Base-by-base conservation (phyloP, 2,113 vertebrate genomes). In the Gnathonemus longibarbis region DNA sequence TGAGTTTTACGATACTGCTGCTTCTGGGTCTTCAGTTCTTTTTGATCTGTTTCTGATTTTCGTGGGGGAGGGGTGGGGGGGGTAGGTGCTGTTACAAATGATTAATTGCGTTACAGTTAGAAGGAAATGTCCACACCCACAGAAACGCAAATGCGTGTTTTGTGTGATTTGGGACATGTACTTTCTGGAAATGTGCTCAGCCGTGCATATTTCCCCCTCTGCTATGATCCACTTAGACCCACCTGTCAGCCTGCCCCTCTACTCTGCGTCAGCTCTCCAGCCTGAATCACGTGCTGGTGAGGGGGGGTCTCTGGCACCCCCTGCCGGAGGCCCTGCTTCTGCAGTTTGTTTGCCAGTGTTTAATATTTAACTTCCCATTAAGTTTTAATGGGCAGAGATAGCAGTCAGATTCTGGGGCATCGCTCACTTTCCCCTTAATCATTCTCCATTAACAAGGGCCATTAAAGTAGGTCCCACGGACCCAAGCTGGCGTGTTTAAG, bases 351-450 rank as follows among this genome's bases (percentile, higher is more conserved):
- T 84, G 90, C 90, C 27, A 91, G 90, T 52, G 42, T 91, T 95
- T 90, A 94, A 96, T 95, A 95, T 95, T 96, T 95, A 89, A 95
- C 95, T 91, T 90, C 90, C 94, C 92, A 92, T 94, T 95, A 94
- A 90, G 88, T 91, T 83, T 91, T 93, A 94, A 95, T 94, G 93
- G 91, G 91, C 90, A 90, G 46, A 90, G 89, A 85, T 52, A 70
- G 87, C 91, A 90, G 15, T 49, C 88, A 53, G 84, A 27, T 88
- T n/a, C 52, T 90, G 15, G 27, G 62, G 87, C 88, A 9, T 87
- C 49, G 83, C 58, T 53, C 7, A 5, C 27, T 31, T 90, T 66
- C 66, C 85, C 87, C 7, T 15, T 46, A 88, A 48, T 50, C 46
- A 50, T 52, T 66, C 52, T 84, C 52, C 39, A n/a, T 46, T 84